A percentile compares a stretch with the other conserved stretches of the same genome.
phyloP scores from a whole-genome alignment of 2,797 vertebrate species.

The Orestias chungarensis region DNA sequence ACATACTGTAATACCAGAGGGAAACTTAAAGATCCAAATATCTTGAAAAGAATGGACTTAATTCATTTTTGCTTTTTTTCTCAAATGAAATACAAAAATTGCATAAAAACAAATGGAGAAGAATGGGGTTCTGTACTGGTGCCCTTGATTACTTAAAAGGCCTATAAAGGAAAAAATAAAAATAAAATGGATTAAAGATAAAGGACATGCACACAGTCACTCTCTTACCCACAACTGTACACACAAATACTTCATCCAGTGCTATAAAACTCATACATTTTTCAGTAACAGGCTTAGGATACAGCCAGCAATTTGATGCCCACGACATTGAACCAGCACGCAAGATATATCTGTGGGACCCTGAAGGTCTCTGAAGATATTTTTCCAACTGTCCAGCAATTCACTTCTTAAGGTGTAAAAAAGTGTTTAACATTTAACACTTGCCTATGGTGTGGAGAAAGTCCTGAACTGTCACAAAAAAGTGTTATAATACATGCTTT shows the following conservation, averaged over 20 bases:
- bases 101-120: conserved; percentile 7
- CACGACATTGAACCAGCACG: conserved; percentile 54
- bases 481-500: neutral
- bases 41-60: conserved; percentile 3
- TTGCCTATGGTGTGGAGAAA: conserved; percentile 27
- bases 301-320: conserved; percentile 59
- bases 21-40: conserved; percentile 8
- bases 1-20: neutral
- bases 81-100: conserved; percentile 3
- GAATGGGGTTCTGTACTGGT: conserved; percentile 26
- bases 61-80: neutral
- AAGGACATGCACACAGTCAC: conserved; percentile 39
- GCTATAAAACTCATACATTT: conserved; percentile 53
- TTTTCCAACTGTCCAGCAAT: conserved; percentile 45
- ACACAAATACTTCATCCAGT: conserved; percentile 14
- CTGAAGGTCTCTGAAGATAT: conserved; percentile 47
- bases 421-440: conserved; percentile 43
- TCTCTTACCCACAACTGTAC: conserved; percentile 20
- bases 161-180: conserved; percentile 67
- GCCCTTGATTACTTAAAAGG: conserved; percentile 54
- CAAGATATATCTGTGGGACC: conserved; percentile 55
- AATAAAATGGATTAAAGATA: conserved; percentile 73
- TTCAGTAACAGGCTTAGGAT: conserved; percentile 74
- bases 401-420: conserved; percentile 34
- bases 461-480: conserved; percentile 6